A percentile compares a stretch with the other conserved stretches of the same genome.
Evolutionary conservation across 1,140 invertebrate species (phyloP).

Genomic region (Ips typographus): DNA sequence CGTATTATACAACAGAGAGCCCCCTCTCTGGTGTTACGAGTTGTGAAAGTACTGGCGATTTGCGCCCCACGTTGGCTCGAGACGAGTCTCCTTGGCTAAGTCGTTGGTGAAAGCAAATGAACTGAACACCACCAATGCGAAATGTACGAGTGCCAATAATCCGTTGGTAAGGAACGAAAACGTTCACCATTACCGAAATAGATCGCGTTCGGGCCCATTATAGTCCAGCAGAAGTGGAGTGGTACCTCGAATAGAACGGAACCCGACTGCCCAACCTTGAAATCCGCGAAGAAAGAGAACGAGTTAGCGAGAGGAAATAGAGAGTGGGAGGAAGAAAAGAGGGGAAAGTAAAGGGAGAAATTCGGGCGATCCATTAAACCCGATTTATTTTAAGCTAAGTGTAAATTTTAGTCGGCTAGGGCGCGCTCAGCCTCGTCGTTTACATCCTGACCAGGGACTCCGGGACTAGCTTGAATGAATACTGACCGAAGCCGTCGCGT

Average conservation of each 20-base stretch:
- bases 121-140: conserved; percentile 31
- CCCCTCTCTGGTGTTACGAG: conserved; percentile 36
- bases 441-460: conserved; percentile 34
- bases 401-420: conserved; percentile 31
- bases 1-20: conserved; percentile 49
- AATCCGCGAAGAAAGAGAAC: conserved; percentile 50
- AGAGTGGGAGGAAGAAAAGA: conserved; percentile 49
- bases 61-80: conserved; percentile 47
- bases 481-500: conserved; percentile 35
- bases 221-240: conserved; percentile 35
- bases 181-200: conserved; percentile 37
- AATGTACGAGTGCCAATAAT: conserved; percentile 24
- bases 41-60: conserved; percentile 48
- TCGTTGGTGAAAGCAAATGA: conserved; percentile 48
- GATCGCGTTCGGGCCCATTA: conserved; percentile 35
- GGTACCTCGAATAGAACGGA: conserved; percentile 21
- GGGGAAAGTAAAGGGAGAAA: conserved; percentile 54
- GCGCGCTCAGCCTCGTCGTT: conserved; percentile 23
- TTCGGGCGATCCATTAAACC: conserved; percentile 47
- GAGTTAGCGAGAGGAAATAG: conserved; percentile 50
- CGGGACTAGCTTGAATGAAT: conserved; percentile 36
- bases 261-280: conserved; percentile 48
- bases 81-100: conserved; percentile 49
- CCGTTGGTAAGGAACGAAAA: conserved; percentile 16
- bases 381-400: conserved; percentile 31